Evolutionary conservation across 2,888 invertebrate species (phyloP).

Genomic region (Gonocerus acuteangulatus): DNA sequence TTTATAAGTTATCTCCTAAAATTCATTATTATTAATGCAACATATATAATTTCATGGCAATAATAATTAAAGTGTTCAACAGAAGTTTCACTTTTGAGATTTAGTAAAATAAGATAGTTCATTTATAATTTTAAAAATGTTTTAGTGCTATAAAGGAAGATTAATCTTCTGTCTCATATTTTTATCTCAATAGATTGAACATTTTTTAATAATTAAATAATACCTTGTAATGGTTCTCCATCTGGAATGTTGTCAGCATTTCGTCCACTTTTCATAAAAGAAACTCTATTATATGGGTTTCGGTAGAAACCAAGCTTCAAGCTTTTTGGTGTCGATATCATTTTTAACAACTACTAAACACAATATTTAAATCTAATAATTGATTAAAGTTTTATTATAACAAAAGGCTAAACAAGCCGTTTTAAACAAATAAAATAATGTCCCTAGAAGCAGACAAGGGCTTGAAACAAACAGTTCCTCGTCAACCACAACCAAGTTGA

Average conservation of each 20-base stretch:
- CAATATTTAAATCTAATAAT: slow-evolving; percentile 5
- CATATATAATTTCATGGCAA: too few relatives aligned
- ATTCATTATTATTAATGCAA: too few relatives aligned
- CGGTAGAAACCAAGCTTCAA: slow-evolving; percentile 45
- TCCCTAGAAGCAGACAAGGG: slow-evolving; percentile 9
- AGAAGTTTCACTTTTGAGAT: too few relatives aligned
- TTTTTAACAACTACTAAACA: slow-evolving; percentile 32
- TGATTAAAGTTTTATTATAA: background rate
- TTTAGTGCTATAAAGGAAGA: too few relatives aligned
- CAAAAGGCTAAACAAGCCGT: slow-evolving; percentile 5
- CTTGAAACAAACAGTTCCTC: slow-evolving; percentile 1
- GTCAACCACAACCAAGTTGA: slow-evolving; percentile 10
- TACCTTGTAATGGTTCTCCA: slow-evolving; percentile 46
- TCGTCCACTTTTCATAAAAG: slow-evolving; percentile 38
- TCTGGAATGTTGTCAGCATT: slow-evolving; percentile 43
- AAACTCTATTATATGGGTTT: slow-evolving; percentile 45
- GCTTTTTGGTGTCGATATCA: slow-evolving; percentile 46
- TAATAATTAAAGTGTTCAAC: too few relatives aligned
- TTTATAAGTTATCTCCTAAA: too few relatives aligned
- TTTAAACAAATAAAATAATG: slow-evolving; percentile 12
- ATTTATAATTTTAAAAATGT: too few relatives aligned
- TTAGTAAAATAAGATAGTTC: too few relatives aligned
- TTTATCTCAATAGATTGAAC: too few relatives aligned
- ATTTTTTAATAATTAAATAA: too few relatives aligned
- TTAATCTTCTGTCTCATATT: too few relatives aligned